Conservation (phyloP, 2,888 invertebrate species). For the Mayetiola destructor region DNA sequence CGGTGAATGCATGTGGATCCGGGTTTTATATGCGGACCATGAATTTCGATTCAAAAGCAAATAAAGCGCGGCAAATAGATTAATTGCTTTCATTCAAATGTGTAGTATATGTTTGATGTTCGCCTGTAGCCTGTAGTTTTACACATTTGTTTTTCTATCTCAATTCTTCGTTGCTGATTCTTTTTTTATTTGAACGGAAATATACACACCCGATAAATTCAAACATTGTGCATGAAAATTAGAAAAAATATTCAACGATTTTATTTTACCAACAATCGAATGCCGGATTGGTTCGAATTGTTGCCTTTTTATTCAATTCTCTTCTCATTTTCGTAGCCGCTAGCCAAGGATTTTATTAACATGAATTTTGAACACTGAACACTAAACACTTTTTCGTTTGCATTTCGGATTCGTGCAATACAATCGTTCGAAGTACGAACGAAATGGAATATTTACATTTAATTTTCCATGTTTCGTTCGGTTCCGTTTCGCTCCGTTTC, state of each 20-base stretch:
- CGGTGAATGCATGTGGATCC: not conserved
- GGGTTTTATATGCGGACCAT: too few species aligned
- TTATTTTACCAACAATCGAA: too few species aligned
- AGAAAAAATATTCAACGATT: not conserved
- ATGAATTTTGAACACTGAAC: not conserved
- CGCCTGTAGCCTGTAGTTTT: not conserved
- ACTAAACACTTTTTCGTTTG: not conserved
- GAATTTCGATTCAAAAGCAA: conserved; percentile 5
- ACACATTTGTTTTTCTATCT: too few species aligned
- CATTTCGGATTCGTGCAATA: too few species aligned
- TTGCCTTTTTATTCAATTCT: too few species aligned
- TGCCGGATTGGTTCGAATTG: not conserved
- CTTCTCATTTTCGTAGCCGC: too few species aligned
- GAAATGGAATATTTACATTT: not conserved
- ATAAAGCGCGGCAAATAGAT: conserved; percentile 11
- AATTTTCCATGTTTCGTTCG: not conserved
- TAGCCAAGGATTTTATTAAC: not conserved
- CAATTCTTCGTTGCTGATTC: too few species aligned
- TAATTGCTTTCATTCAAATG: conserved; percentile 12
- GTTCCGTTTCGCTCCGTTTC: not conserved
- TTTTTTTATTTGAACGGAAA: conserved; percentile 9
- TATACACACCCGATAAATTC: conserved; percentile 8
- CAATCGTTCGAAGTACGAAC: too few species aligned
- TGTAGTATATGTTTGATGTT: not conserved
- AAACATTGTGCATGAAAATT: conserved; percentile 6